Evolutionary conservation across 2,888 invertebrate genomes (phyloP), one percentile per base, ranked within the genome.

Genomic region (Carterocephalus palaemon): DNA sequence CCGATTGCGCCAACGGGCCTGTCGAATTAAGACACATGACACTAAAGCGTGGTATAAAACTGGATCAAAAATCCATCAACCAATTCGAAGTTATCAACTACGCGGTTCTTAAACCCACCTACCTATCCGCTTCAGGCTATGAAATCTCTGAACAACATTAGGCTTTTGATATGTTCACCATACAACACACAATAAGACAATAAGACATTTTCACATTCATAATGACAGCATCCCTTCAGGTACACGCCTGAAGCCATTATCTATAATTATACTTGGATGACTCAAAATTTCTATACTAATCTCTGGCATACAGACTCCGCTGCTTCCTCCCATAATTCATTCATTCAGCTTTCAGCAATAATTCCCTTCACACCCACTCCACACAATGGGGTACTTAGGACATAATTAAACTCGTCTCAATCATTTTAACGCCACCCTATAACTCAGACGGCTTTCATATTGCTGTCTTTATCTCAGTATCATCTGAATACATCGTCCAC

Each of bases 371-470:
- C 42, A 42, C 42, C 42, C 34, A 29, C 41, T 42, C 33, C 33
- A 34, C 33, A 42, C 42, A 42, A 42, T 42, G 42, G 42, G 42
- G 26, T 42, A 42, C 42, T 42, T 52, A 40, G 46, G 48, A 49
- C 45, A 42, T 42, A 49, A 46, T 45, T 39, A 43, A 51, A 46
- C 49, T 52, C 51, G 28, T 51, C 46, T 51, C 37, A 51, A 51
- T 49, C 49, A 38, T 48, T 47, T 50, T 37, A 46, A 49, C 49
- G 49, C 47, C 42, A 24, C 33, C 42, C 33, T 26, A 41, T 45
- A 41, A 48, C 43, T 48, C 53, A 45, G 28, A 33, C 31, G 24
- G 17, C 40, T 41, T 32, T 41, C 40, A 41, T 41, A 19, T 13
- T 12, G 12, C 45, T 36, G 38, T 26, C 42, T 50, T 39, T 50